Base-by-base conservation (phyloP, 2,113 vertebrate species). In the Tauraco erythrolophus region DNA sequence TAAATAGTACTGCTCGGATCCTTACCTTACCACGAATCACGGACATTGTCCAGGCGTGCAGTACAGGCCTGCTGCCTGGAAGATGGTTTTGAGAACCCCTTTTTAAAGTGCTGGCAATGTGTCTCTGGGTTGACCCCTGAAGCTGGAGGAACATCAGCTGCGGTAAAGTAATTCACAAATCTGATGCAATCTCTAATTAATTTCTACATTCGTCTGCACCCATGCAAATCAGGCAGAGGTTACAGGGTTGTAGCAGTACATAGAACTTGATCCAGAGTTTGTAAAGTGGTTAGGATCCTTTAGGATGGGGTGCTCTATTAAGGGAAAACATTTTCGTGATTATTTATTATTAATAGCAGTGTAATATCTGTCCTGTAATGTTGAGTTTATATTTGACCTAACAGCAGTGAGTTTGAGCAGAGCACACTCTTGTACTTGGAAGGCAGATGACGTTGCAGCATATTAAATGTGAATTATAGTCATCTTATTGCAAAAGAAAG, bases 271-370 rank as follows among this genome's bases (percentile, higher is more conserved):
- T 58, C 65, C 74, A 72, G 84, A 74, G 33, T 85, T 87, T 84
- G 41, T 56, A 13, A 89, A 78, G 33, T 50, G 56, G 33, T 61
- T 72, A 70, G 65, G 19, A 71, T 84, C 72, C 77, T 76, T 84
- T 86, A 45, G 78, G 57, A 85, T 85, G 66, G 91, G 74, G 45
- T 72, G 45, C 30, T 56, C 66, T 89, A 65, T 91, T 92, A 85
- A 93, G 54, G 87, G 56, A 95, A 96, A 92, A 90, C 27, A 46
- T 89, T 56, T 72, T 76, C 8, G 53, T 61, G n/a, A 80, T 77
- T 88, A 94, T 93, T 84, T 94, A 90, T 96, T 96, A 94, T 94
- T 96, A 96, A 97, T 96, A 91, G 62, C 54, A 58, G 3, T 65
- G 77, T 91, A 89, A 77, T 95, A 84, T 87, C 81, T 93, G 70